Conservation (phyloP, 2,888 invertebrate species). For the Stomorhina lunata region DNA sequence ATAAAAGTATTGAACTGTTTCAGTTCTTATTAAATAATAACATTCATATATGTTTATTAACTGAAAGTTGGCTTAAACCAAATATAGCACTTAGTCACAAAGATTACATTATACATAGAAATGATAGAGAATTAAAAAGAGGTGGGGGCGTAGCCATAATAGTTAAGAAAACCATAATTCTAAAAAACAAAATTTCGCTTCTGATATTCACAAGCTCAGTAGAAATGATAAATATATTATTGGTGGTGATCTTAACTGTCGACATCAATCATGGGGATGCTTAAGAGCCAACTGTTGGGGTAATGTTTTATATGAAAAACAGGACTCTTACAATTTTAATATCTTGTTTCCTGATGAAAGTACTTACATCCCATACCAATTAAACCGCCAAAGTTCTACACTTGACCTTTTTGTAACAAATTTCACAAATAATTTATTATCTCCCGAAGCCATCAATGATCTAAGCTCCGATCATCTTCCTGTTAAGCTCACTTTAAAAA, state of each 20-base stretch:
- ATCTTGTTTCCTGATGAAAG: not conserved
- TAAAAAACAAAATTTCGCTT: no score
- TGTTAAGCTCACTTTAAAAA: not conserved
- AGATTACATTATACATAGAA: no score
- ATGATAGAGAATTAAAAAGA: no score
- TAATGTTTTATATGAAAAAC: not conserved
- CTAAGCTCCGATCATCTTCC: not conserved
- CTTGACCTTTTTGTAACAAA: not conserved
- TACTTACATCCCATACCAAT: not conserved
- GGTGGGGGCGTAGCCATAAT: not conserved
- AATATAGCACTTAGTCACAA: not conserved
- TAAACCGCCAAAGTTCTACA: not conserved
- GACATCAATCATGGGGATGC: not conserved
- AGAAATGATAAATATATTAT: not conserved
- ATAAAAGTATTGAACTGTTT: no score
- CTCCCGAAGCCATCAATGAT: no score
- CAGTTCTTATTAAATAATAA: no score
- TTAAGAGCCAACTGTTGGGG: not conserved
- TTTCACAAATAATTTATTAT: not conserved
- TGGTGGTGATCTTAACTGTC: not conserved
- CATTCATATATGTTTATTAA: not conserved
- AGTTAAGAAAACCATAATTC: not conserved
- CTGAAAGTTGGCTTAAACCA: conserved; percentile 16
- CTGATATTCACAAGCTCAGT: not conserved
- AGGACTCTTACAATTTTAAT: not conserved